Evolutionary conservation across 64 coral and sea anemone genomes (phyloP).

Genomic region (Montipora foliosa): DNA sequence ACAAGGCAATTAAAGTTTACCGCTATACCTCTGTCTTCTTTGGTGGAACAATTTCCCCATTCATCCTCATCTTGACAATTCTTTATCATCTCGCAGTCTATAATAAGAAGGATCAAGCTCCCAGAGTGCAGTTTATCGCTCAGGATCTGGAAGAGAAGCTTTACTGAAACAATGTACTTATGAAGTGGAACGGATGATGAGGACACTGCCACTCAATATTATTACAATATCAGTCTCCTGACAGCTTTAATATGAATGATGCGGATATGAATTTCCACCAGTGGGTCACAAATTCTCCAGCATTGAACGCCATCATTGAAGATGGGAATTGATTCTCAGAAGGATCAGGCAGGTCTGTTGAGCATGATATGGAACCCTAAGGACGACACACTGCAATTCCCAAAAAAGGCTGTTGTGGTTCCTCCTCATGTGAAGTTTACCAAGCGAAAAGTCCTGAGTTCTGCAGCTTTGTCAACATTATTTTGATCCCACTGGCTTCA

Average conservation of each 20-base stretch:
- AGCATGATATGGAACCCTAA: slow-evolving; percentile 46
- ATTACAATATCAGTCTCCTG: slow-evolving; percentile 42
- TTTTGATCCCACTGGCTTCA: slow-evolving; percentile 64
- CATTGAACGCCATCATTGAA: slow-evolving; percentile 1
- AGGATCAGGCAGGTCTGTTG: slow-evolving; percentile 26
- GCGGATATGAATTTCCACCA: slow-evolving; percentile 64
- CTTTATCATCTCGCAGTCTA: slow-evolving; percentile 24
- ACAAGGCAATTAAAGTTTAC: slow-evolving; percentile 38
- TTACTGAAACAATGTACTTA: slow-evolving; percentile 61
- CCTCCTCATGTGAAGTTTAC: slow-evolving; percentile 37
- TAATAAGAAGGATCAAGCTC: slow-evolving; percentile 11
- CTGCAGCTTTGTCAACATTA: slow-evolving; percentile 44
- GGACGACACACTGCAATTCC: slow-evolving; percentile 50
- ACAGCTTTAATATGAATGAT: slow-evolving; percentile 18
- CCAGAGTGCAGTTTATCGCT: background rate
- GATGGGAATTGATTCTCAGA: slow-evolving; percentile 44
- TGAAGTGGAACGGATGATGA: slow-evolving; percentile 16
- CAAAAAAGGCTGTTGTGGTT: slow-evolving; percentile 27
- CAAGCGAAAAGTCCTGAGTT: slow-evolving; percentile 57
- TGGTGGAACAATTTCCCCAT: slow-evolving; percentile 37
- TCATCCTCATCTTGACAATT: slow-evolving; percentile 26
- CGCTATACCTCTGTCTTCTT: slow-evolving; percentile 25
- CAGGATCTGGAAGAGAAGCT: slow-evolving; percentile 37
- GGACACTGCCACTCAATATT: slow-evolving; percentile 53
- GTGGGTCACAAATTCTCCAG: slow-evolving; percentile 41